A percentile compares a stretch with the other conserved stretches of the same genome.
Conservation (phyloP, 1,140 invertebrate species). For the Epicauta chinensis region DNA sequence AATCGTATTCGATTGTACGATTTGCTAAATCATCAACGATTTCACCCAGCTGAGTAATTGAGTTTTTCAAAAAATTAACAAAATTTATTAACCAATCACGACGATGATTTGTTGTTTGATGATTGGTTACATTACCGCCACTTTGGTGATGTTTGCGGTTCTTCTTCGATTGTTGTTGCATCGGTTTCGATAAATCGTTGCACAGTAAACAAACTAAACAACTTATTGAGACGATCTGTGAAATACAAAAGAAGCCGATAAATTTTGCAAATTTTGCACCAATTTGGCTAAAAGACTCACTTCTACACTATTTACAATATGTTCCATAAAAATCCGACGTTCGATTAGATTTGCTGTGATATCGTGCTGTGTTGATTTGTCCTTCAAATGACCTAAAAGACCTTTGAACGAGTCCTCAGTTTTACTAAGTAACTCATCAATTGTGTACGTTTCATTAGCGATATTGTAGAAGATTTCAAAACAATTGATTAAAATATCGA, state of each 20-base stretch:
- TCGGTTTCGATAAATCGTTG: conserved; percentile 29
- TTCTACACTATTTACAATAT: conserved; percentile 33
- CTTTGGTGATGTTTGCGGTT: too few relatives aligned
- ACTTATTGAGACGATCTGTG: conserved; percentile 28
- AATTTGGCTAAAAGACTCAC: conserved; percentile 20
- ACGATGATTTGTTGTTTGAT: conserved; percentile 24
- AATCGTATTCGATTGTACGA: conserved; percentile 13
- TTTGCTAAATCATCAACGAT: conserved; percentile 27
- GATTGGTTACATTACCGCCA: conserved; percentile 28
- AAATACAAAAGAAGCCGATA: conserved; percentile 3
- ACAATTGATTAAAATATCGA: conserved; percentile 21
- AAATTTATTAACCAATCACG: conserved; percentile 20
- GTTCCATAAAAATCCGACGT: conserved; percentile 29
- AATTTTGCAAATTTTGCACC: neutral
- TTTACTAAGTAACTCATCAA: conserved; percentile 14
- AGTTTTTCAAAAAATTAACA: conserved; percentile 23
- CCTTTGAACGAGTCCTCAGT: conserved; percentile 21
- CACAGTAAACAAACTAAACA: conserved; percentile 31
- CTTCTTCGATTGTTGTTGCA: conserved; percentile 2
- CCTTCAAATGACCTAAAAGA: conserved; percentile 16
- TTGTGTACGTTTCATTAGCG: conserved; percentile 17
- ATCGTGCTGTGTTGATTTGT: conserved; percentile 12
- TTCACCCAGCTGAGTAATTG: conserved; percentile 25
- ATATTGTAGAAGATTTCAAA: conserved; percentile 28
- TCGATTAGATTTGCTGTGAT: conserved; percentile 22